Base-by-base conservation (phyloP, 2,888 invertebrate genomes). In the Folsomia candida region DNA sequence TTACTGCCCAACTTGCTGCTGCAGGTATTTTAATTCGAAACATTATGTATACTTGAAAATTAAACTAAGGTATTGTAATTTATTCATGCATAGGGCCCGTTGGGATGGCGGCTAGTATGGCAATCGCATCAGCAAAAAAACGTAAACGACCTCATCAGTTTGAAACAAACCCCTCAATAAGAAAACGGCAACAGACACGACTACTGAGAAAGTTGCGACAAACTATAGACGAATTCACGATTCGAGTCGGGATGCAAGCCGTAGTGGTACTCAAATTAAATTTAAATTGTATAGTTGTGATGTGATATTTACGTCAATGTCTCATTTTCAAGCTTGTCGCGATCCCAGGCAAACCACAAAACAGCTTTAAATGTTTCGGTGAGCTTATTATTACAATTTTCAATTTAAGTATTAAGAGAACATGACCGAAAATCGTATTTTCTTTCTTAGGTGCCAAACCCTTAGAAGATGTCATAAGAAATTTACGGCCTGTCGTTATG, bases 31-130 rank as follows among this genome's bases (percentile, higher is more conserved):
- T 24, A 65, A 29, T 67, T 9, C 4, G 14, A 4, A 37, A 14
- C 37, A 37, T 37, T 37, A 37, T 4, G 37, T 37, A 14, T 28
- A 59, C 54, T 1, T 24, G 26, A 54, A 28, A 65, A 51, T 28
- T 61, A 9, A 9, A 61, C 11, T 61, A 20, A 11, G 9, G 9
- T 20, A 18, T 58, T 9, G 9, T 18, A 9, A 58, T 18, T 9
- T 58, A n/a, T n/a, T n/a, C n/a, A n/a, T n/a, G n/a, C n/a, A n/a
- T n/a, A n/a, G n/a, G n/a, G n/a, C n/a, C n/a, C n/a, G n/a, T n/a
- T n/a, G 97, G 97, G 61, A 94, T 97, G 83, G 97, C 97, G 24
- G 97, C 97, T 2, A 97, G 97, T 2, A 96, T 97, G 58, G 97
- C 97, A 58, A 97, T 97, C 80, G 93, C 94, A 25, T 95, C 96